Percentiles rank a stretch among this genome's conserved stretches.
These are phyloP conservation scores for Drosophila sordidula DNA, from an alignment of 2,888 invertebrate species.

Conservation along the genomic window DNA sequence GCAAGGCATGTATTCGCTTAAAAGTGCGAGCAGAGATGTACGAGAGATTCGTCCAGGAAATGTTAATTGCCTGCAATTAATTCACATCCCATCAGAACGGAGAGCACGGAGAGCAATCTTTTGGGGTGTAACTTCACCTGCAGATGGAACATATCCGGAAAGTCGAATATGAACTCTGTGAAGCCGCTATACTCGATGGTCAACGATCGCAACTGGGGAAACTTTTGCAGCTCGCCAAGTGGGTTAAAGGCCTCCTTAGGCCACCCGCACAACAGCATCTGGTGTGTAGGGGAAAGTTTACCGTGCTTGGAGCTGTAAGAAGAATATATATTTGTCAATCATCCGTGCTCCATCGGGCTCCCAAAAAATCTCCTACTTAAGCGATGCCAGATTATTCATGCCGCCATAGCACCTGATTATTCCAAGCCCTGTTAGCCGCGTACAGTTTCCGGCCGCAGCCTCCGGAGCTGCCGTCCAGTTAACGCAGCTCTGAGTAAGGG, in stretches of 20 bases:
- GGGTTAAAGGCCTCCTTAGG: constrained; percentile 80
- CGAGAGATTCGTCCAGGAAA: constrained; percentile 84
- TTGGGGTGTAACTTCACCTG: constrained; percentile 56
- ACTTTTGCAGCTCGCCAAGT: constrained; percentile 68
- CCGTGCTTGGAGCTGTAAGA: constrained; percentile 50
- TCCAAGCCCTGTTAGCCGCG: constrained; percentile 67
- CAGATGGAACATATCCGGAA: constrained; percentile 82
- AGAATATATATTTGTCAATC: background rate
- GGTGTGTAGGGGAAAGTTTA: constrained; percentile 34
- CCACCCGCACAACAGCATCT: constrained; percentile 83
- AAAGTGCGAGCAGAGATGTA: constrained; percentile 81
- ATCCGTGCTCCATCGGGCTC: too few relatives aligned
- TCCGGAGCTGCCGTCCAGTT: constrained; percentile 80
- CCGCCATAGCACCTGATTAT: constrained; percentile 81
- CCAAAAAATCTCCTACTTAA: constrained; percentile 55
- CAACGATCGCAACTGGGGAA: constrained; percentile 79
- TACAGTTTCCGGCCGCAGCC: constrained; percentile 79
- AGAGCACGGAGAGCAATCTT: too few relatives aligned
- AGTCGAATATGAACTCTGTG: constrained; percentile 77
- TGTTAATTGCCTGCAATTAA: constrained; percentile 82
- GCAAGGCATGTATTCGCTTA: constrained; percentile 76
- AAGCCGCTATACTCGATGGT: constrained; percentile 83
- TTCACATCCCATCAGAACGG: background rate
- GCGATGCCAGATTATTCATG: constrained; percentile 76
- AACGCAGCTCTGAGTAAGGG: constrained; percentile 55